These are phyloP conservation scores for Schmidtea mediterranea DNA, from an alignment of 1,140 invertebrate genomes.

Conservation along the genomic window DNA sequence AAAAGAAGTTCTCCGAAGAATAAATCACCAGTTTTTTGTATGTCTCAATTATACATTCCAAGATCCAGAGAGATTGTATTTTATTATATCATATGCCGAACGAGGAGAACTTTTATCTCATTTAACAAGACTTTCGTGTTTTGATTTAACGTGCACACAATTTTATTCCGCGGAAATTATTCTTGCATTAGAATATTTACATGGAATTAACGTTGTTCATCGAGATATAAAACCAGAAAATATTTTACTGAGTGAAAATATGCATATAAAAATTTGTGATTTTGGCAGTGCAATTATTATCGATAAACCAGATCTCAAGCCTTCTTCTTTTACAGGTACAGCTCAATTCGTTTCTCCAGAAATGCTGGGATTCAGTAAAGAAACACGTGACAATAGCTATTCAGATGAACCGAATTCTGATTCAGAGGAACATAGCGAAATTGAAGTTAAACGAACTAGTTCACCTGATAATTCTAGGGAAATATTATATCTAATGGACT, in stretches of 20 bases:
- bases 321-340: conserved; percentile 60
- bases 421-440: neutral
- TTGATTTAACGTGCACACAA: conserved; percentile 55
- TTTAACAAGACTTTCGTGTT: conserved; percentile 62
- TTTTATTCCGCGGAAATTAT: conserved; percentile 83
- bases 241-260: conserved; percentile 50
- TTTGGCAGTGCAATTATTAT: conserved; percentile 81
- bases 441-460: neutral
- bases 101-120: conserved; percentile 70
- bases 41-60: conserved; percentile 85
- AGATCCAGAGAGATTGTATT: conserved; percentile 66
- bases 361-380: conserved; percentile 31
- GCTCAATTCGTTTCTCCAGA: conserved; percentile 95
- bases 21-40: conserved; percentile 49
- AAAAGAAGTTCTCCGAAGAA: conserved; percentile 41
- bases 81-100: conserved; percentile 75
- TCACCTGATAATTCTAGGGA: neutral
- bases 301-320: conserved; percentile 12
- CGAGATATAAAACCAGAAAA: conserved; percentile 35
- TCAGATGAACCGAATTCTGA: neutral
- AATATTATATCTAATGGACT: conserved; percentile 31
- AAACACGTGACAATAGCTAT: neutral
- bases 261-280: conserved; percentile 85
- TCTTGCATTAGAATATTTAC: conserved; percentile 63
- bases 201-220: conserved; percentile 64